Base-by-base conservation (phyloP, 2,888 invertebrate species). In the Drosophila conformis region DNA sequence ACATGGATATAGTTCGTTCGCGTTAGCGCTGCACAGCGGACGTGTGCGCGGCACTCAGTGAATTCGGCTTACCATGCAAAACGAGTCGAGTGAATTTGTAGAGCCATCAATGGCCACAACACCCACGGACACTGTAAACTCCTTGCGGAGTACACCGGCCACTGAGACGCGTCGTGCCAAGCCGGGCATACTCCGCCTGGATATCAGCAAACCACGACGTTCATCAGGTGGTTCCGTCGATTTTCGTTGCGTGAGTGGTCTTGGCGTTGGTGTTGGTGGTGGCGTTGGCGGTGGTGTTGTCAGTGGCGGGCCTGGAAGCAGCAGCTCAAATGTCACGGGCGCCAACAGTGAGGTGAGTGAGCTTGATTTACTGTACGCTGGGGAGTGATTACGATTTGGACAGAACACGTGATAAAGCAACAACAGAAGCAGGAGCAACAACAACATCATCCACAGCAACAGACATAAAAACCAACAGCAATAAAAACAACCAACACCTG, bases 191-290 rank as follows among this genome's bases (percentile, higher is more conserved):
- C 87, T 94, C 48, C 92, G 94, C 25, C 89, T 94, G 80, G 94
- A 94, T 83, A 91, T 94, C 61, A 91, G 87, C 63, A 94, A 94
- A 62, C 93, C 94, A 51, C 90, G 94, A 65, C 92, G 93, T 79
- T 93, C 93, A 91, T 94, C 94, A 83, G 93, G 93, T 91, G 93
- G 93, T 91, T 93, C 92, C 25, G 93, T 94, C 61, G 94, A 94
- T 73, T 94, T 94, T 87, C 91, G 93, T 62, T 78, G 76, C 76
- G 88, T 78, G 70, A 86, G 80, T 58, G 70, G 69, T 13, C 56
- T 29, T 42, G 71, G 18, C 0, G 51, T 13, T 21, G 68, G 60
- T n/a, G 63, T 13, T 18, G 58, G 67, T 46, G 65, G 51, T 52
- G 64, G 67, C 11, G 31, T 33, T 33, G 33, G 33, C 33, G 33